Evolutionary conservation across 1,140 invertebrate species (phyloP), one percentile per base, ranked within the genome.

Genomic region (Maconellicoccus hirsutus): DNA sequence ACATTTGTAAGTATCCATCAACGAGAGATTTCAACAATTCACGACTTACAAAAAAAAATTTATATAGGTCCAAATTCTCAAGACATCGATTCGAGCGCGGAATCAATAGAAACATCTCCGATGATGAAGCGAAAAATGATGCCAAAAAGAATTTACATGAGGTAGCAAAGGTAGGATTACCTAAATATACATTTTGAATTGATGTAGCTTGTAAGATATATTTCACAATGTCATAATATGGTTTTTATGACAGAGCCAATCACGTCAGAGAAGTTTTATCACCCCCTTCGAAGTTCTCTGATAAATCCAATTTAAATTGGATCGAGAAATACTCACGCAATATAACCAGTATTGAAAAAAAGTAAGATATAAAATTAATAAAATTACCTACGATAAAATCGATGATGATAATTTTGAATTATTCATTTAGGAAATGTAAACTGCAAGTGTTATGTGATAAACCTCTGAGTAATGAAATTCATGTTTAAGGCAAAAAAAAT

Each of bases 111-210:
- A 66, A 66, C 61, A 23, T 66, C 61, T 23, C 61, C 61, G 25
- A 10, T 26, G 3, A 66, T 66, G 2, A 23, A 26, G 25, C 10
- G 61, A 16, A 52, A 52, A 66, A 26, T 66, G 21, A 66, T 66
- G 22, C 21, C 61, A 2, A 66, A 66, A 26, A 23, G 61, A 25
- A 23, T 26, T 25, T 66, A 25, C 21, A 66, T 66, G 61, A 66
- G 61, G 61, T 66, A 66, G 61, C 61, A 26, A 66, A 66, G 61
- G 61, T 66, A 66, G 22, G 10, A 52, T n/a, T n/a, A n/a, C n/a
- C n/a, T n/a, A n/a, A n/a, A n/a, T n/a, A n/a, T n/a, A n/a, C n/a
- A n/a, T n/a, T n/a, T n/a, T n/a, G n/a, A n/a, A n/a, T n/a, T n/a
- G n/a, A n/a, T n/a, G n/a, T n/a, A n/a, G n/a, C n/a, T n/a, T n/a